Evolutionary conservation across 2,113 vertebrate genomes (phyloP).

Genomic region (Ursus arctos): DNA sequence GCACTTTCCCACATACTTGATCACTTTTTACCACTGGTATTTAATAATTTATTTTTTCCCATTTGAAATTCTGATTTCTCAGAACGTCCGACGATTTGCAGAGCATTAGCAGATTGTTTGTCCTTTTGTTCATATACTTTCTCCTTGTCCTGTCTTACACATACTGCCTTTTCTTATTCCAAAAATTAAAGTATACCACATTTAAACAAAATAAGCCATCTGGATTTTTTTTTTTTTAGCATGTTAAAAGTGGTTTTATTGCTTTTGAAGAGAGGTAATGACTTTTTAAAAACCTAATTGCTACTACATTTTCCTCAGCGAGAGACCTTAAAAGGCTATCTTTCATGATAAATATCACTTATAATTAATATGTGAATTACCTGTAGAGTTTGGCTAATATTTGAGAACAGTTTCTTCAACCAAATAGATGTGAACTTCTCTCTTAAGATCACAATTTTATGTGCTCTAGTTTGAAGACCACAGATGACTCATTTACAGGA

Average conservation of each 20-base stretch:
- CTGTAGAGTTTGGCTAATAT: conserved; percentile 11
- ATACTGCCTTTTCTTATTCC: background rate
- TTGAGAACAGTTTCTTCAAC: conserved; percentile 19
- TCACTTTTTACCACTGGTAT: background rate
- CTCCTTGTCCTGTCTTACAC: background rate
- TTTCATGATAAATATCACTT: conserved; percentile 43
- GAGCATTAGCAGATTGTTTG: background rate
- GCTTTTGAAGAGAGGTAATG: conserved; percentile 17
- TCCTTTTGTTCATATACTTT: background rate
- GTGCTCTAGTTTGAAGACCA: background rate
- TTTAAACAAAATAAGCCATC: background rate
- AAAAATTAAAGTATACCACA: background rate
- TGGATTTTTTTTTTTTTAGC: background rate
- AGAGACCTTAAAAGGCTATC: background rate
- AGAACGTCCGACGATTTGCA: background rate
- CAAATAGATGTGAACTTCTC: background rate
- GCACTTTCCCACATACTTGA: background rate
- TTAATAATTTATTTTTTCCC: background rate
- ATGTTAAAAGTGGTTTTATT: conserved; percentile 31
- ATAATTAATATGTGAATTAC: background rate
- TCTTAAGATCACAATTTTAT: background rate
- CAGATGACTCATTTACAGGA: background rate
- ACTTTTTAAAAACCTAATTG: background rate
- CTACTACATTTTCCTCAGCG: background rate
- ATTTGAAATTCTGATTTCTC: background rate